A percentile compares a stretch with the other conserved stretches of the same genome.
phyloP scores from a whole-genome alignment of 2,888 invertebrate genomes.

The Polia nebulosa region DNA sequence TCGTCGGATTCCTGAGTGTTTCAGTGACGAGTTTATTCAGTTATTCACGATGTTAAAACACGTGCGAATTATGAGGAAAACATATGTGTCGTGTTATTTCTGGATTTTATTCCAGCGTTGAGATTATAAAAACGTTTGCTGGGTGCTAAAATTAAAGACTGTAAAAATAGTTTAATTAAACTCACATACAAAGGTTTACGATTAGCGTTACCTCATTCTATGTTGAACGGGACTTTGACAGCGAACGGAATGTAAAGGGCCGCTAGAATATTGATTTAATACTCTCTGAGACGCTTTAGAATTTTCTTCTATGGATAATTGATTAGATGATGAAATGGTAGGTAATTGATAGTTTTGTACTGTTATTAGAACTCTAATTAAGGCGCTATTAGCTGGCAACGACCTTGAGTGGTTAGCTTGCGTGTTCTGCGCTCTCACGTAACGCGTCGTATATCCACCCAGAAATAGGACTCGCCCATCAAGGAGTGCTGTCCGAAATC shows the following conservation, averaged over 20 bases:
- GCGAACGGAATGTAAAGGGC: slow-evolving; percentile 46
- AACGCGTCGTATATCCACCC: too few relatives aligned
- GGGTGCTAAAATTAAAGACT: slow-evolving; percentile 4
- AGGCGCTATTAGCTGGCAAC: too few relatives aligned
- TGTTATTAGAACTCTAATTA: neutral
- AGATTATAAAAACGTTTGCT: slow-evolving; percentile 23
- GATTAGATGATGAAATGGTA: slow-evolving; percentile 14
- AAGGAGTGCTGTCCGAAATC: too few relatives aligned
- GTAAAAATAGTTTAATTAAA: slow-evolving; percentile 37
- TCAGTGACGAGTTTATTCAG: slow-evolving; percentile 21
- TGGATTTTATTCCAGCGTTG: slow-evolving; percentile 16
- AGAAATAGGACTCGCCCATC: too few relatives aligned
- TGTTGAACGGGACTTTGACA: slow-evolving; percentile 55
- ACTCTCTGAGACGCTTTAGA: slow-evolving; percentile 19
- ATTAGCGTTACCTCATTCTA: slow-evolving; percentile 9
- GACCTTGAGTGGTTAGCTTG: too few relatives aligned
- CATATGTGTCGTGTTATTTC: slow-evolving; percentile 43
- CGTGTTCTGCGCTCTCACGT: too few relatives aligned
- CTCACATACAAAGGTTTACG: slow-evolving; percentile 41
- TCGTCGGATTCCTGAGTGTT: neutral
- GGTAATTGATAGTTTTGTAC: slow-evolving; percentile 4
- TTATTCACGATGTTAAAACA: slow-evolving; percentile 29
- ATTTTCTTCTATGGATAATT: slow-evolving; percentile 35
- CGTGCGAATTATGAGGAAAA: slow-evolving; percentile 41
- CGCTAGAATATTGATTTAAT: slow-evolving; percentile 49